These are phyloP conservation scores for Karalla daura DNA, from an alignment of 2,797 vertebrate genomes.

Conservation along the genomic window DNA sequence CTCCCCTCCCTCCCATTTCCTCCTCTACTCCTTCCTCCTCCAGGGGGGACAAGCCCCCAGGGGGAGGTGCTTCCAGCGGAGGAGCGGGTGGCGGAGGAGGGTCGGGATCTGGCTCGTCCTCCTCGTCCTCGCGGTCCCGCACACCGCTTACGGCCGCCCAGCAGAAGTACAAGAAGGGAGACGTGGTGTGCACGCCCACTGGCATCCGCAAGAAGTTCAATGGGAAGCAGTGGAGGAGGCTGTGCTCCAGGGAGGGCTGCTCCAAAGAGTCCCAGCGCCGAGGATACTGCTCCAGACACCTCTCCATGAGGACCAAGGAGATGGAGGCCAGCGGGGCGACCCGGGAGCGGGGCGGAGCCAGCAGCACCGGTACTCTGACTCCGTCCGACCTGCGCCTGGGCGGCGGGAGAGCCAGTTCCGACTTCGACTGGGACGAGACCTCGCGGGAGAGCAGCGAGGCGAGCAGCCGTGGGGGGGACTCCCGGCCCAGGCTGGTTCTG, in stretches of 20 bases:
- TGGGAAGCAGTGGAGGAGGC: slow-evolving; percentile 93
- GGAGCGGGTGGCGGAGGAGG: slow-evolving; percentile 67
- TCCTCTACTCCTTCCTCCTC: slow-evolving; percentile 73
- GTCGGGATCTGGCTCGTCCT: slow-evolving; percentile 78
- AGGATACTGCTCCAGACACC: slow-evolving; percentile 93
- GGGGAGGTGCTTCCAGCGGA: slow-evolving; percentile 64
- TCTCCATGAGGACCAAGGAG: slow-evolving; percentile 97
- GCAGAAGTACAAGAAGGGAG: slow-evolving; percentile 96
- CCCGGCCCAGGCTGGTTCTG: slow-evolving; percentile 90
- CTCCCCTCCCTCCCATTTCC: slow-evolving; percentile 79
- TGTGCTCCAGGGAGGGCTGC: slow-evolving; percentile 93
- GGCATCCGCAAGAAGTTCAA: slow-evolving; percentile 97
- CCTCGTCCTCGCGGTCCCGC: slow-evolving; percentile 87
- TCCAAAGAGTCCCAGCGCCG: slow-evolving; percentile 94
- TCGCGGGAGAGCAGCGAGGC: slow-evolving; percentile 92
- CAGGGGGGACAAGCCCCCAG: slow-evolving; percentile 84
- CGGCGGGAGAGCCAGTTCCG: slow-evolving; percentile 85
- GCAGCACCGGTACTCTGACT: slow-evolving; percentile 92
- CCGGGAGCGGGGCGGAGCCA: slow-evolving; percentile 86
- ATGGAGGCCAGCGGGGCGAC: slow-evolving; percentile 89
- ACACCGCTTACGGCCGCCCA: slow-evolving; percentile 91
- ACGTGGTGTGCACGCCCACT: slow-evolving; percentile 94
- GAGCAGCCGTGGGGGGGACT: slow-evolving; percentile 92
- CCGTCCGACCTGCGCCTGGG: slow-evolving; percentile 87
- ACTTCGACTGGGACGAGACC: slow-evolving; percentile 94